These are phyloP conservation scores for Dicyrtomina minuta DNA, from an alignment of 2,888 invertebrate species.

Conservation along the genomic window DNA sequence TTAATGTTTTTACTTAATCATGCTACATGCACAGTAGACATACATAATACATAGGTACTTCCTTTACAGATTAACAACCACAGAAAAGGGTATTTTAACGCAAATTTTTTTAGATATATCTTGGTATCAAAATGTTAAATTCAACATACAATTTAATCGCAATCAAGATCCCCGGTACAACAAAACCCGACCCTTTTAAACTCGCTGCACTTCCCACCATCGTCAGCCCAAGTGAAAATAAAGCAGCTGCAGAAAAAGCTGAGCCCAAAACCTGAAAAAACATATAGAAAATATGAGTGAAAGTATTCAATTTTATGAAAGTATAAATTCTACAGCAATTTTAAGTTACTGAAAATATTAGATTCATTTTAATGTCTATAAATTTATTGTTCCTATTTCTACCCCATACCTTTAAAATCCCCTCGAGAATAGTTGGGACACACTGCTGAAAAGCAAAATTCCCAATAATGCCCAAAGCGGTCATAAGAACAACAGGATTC, in stretches of 20 bases:
- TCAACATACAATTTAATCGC: conserved; percentile 79
- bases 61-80: no score
- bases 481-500: conserved; percentile 91
- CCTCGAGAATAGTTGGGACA: conserved; percentile 72
- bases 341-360: no score
- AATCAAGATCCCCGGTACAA: conserved; percentile 83
- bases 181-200: conserved; percentile 73
- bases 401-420: conserved; percentile 72
- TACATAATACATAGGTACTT: no score
- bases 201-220: conserved; percentile 89
- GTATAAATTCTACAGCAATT: no score
- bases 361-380: no score
- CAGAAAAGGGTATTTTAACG: no score
- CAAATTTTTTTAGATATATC: neutral
- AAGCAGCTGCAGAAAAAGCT: conserved; percentile 86
- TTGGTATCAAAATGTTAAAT: neutral
- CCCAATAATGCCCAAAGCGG: conserved; percentile 82
- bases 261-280: conserved; percentile 70
- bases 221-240: conserved; percentile 84
- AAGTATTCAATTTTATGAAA: conserved; percentile 3
- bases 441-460: conserved; percentile 78
- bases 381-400: no score
- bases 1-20: neutral
- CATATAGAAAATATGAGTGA: conserved; percentile 30
- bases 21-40: no score